Conservation (phyloP, 2,888 invertebrate species). For the Uloborus plumipes region DNA sequence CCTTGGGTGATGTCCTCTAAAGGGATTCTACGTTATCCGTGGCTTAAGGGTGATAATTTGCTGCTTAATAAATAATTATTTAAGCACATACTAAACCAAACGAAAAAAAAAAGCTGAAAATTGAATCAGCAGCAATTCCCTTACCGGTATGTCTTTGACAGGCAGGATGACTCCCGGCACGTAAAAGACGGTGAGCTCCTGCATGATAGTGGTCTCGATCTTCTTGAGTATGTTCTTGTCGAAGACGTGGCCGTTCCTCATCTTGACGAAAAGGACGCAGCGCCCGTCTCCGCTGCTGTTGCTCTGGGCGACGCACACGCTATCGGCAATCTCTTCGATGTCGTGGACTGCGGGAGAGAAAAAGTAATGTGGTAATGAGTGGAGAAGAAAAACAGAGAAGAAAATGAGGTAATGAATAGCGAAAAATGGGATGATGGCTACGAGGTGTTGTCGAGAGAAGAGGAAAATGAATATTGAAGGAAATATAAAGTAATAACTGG, state of each 20-base stretch:
- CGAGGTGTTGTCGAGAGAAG: no score
- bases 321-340: constrained; percentile 57
- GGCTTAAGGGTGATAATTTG: no score
- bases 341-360: constrained; percentile 32
- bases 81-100: no score
- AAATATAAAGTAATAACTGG: no score
- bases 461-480: no score
- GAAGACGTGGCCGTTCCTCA: constrained; percentile 46
- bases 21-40: no score
- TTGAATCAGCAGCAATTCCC: not conserved
- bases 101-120: no score
- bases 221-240: constrained; percentile 29
- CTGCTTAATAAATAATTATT: no score
- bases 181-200: constrained; percentile 53
- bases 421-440: no score
- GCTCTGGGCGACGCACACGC: constrained; percentile 48
- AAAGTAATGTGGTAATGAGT: not conserved
- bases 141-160: constrained; percentile 56
- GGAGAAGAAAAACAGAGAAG: no score
- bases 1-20: no score
- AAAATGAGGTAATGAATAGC: no score
- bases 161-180: constrained; percentile 44
- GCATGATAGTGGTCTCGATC: constrained; percentile 40
- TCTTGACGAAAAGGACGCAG: constrained; percentile 53
- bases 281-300: constrained; percentile 36